Evolutionary conservation across 2,888 invertebrate species (phyloP), one percentile per base, ranked within the genome.

Genomic region (Mimachlamys varia): DNA sequence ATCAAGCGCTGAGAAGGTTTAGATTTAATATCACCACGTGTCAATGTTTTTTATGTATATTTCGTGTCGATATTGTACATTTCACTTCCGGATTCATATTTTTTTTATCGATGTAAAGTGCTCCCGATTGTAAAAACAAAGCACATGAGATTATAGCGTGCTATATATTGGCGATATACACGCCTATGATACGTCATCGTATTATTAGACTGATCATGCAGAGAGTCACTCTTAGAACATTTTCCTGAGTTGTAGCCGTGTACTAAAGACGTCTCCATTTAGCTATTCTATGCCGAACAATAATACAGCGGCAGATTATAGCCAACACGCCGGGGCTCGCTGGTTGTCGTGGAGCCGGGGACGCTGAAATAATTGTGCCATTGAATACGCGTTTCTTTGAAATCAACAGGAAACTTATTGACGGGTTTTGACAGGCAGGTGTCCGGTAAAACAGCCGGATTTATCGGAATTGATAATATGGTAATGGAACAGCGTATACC

Each of bases 241-340:
- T 10, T 76, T 76, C 76, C 76, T 76, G 10, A 76, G 27, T 15
- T 33, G 27, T 33, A 76, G 4, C 27, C 7, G 76, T 33, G 12
- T 76, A 76, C 22, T 33, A 76, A 76, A 15, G 76, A 76, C 76
- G 33, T 76, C 76, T 33, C 76, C 76, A 76, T 76, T 62, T 76
- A 76, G 76, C 76, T 76, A 76, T 33, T 76, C 27, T 76, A 76
- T n/a, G n/a, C 33, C 76, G 76, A 33, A 33, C 33, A 27, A 15
- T 27, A 27, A 76, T 76, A 27, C 27, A 12, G 76, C 76, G 22
- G 0, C 33, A 22, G 76, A 27, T 76, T 33, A 76, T 12, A 0
- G 27, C 22, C 33, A 76, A 33, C 76, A 33, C 10, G 10, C 76
- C 33, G 10, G 33, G 4, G 76, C 33, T 7, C 27, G 27, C 76